Percentiles rank a stretch among this genome's conserved stretches.
These are phyloP conservation scores for Dexiosoma caninum DNA, from an alignment of 2,888 invertebrate species.

Conservation along the genomic window DNA sequence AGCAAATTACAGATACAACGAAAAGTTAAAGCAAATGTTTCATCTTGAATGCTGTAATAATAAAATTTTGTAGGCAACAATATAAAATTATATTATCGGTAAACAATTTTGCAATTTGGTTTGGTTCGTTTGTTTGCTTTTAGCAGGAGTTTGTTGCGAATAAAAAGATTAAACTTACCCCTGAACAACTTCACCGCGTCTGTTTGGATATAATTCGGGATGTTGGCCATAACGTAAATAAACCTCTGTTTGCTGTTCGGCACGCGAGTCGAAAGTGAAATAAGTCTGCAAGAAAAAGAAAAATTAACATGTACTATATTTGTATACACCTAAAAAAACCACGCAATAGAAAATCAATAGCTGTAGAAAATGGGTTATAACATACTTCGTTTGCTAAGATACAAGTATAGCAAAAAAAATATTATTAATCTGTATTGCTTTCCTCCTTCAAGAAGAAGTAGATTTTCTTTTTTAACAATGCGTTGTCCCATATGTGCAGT, in stretches of 20 bases:
- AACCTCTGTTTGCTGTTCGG: conserved; percentile 94
- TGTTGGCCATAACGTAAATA: conserved; percentile 95
- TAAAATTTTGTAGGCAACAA: conserved; percentile 45
- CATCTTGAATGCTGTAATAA: conserved; percentile 52
- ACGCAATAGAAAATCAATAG: too few relatives aligned
- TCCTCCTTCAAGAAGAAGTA: too few relatives aligned
- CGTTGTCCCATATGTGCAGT: too few relatives aligned
- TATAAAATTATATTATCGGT: conserved; percentile 65
- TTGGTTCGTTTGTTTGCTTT: not conserved
- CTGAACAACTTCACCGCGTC: conserved; percentile 91
- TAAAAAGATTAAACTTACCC: conserved; percentile 81
- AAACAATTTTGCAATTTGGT: conserved; percentile 39
- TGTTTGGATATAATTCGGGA: conserved; percentile 93
- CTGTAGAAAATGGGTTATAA: too few relatives aligned
- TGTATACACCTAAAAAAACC: too few relatives aligned
- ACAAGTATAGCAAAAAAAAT: too few relatives aligned
- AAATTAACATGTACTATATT: too few relatives aligned
- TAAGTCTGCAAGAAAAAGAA: conserved; percentile 80
- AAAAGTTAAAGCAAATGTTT: not conserved
- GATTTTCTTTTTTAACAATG: too few relatives aligned
- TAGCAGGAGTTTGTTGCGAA: not conserved
- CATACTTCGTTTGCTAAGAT: too few relatives aligned
- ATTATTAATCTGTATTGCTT: too few relatives aligned
- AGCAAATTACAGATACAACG: not conserved
- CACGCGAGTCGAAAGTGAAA: conserved; percentile 89